Percentiles rank a stretch among this genome's conserved stretches.
These are phyloP conservation scores for Drosophila ficusphila DNA, from an alignment of 1,140 invertebrate species.

Conservation along the genomic window DNA sequence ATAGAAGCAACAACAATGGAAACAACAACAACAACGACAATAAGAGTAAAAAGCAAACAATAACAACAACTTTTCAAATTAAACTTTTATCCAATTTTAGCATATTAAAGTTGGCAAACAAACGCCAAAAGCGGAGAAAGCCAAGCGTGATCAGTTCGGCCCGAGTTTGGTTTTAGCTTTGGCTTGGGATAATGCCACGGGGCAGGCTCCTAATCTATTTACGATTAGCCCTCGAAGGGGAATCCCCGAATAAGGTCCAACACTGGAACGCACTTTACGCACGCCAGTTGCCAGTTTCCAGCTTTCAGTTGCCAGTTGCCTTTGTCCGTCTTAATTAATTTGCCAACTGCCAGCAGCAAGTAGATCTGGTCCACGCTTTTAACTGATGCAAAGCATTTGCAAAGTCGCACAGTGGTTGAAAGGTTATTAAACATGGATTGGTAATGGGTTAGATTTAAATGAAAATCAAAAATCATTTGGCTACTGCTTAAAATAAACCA, in stretches of 20 bases:
- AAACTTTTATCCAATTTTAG: constrained; percentile 78
- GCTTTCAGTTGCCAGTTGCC: constrained; percentile 62
- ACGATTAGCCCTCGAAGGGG: constrained; percentile 26
- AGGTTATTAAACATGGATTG: too few species aligned
- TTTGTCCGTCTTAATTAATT: constrained; percentile 80
- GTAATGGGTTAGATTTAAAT: too few species aligned
- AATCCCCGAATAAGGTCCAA: constrained; percentile 1
- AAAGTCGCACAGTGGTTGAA: constrained; percentile 27
- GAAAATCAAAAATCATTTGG: too few species aligned
- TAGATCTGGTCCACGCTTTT: constrained; percentile 14
- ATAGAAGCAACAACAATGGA: constrained; percentile 14
- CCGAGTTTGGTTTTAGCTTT: background rate
- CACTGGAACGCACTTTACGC: constrained; percentile 53
- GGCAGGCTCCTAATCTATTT: constrained; percentile 38
- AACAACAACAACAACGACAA: constrained; percentile 19
- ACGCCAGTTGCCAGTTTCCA: constrained; percentile 58
- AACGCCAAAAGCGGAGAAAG: constrained; percentile 39
- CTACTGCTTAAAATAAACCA: too few species aligned
- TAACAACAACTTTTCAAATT: constrained; percentile 81
- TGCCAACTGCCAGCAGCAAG: constrained; percentile 43
- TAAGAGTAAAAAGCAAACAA: constrained; percentile 56
- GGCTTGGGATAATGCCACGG: background rate
- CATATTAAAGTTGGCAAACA: constrained; percentile 73
- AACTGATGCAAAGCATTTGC: constrained; percentile 24
- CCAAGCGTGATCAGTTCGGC: constrained; percentile 33